A percentile compares a stretch with the other conserved stretches of the same genome.
Evolutionary conservation across 1,140 invertebrate species (phyloP).

Genomic region (Diorhabda carinulata): DNA sequence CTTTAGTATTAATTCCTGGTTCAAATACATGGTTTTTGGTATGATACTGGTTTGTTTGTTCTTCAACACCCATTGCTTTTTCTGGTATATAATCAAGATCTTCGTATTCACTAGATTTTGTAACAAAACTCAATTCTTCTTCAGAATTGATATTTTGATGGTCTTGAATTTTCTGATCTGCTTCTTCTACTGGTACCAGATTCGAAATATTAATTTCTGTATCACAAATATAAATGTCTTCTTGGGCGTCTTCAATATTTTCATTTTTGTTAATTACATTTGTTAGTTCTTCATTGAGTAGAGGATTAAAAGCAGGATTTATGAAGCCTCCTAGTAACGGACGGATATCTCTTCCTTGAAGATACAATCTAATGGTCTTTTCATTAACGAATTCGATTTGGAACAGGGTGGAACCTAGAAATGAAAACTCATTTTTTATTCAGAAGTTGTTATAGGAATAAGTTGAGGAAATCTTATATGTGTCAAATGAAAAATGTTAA

Average conservation of each 20-base stretch:
- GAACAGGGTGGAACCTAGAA: slow-evolving; percentile 32
- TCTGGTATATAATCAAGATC: too few species aligned
- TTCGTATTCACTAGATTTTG: too few species aligned
- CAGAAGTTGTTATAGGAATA: too few species aligned
- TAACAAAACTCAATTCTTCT: background rate
- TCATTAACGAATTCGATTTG: slow-evolving; percentile 36
- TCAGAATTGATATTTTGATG: background rate
- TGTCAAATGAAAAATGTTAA: too few species aligned
- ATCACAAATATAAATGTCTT: slow-evolving; percentile 17
- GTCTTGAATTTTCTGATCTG: slow-evolving; percentile 1
- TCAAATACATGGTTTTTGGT: too few species aligned
- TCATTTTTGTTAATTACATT: background rate
- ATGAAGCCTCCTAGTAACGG: slow-evolving; percentile 29
- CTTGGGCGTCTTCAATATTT: slow-evolving; percentile 3
- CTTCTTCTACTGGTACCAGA: background rate
- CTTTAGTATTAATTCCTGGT: too few species aligned
- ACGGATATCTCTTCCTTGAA: slow-evolving; percentile 36
- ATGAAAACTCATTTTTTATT: slow-evolving; percentile 1
- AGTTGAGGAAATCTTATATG: too few species aligned
- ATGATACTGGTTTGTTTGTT: too few species aligned
- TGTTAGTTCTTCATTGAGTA: background rate
- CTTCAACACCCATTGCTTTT: too few species aligned
- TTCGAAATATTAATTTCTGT: background rate
- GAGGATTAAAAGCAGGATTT: slow-evolving; percentile 17
- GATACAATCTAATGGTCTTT: slow-evolving; percentile 34